Percentiles rank a stretch among this genome's conserved stretches.
phyloP scores from a whole-genome alignment of 1,140 invertebrate genomes.

The Hyphantria cunea region DNA sequence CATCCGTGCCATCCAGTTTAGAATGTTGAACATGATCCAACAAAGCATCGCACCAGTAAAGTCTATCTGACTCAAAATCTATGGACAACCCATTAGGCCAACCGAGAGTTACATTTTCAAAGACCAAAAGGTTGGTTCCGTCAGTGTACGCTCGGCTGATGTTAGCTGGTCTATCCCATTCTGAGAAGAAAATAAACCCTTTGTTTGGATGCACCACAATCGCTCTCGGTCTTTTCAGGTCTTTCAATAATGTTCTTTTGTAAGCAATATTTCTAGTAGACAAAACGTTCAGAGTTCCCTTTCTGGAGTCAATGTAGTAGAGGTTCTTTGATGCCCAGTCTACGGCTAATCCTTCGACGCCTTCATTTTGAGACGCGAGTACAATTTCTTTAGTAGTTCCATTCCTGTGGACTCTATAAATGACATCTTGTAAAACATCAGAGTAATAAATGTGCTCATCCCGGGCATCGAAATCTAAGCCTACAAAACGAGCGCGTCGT shows the following conservation, averaged over 20 bases:
- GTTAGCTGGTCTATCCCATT: slow-evolving; percentile 97
- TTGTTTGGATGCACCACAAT: slow-evolving; percentile 98
- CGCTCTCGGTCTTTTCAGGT: slow-evolving; percentile 95
- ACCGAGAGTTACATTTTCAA: slow-evolving; percentile 95
- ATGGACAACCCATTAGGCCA: slow-evolving; percentile 98
- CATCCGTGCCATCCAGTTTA: slow-evolving; percentile 95
- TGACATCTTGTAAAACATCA: slow-evolving; percentile 98
- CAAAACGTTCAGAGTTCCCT: slow-evolving; percentile 97
- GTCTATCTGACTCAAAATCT: slow-evolving; percentile 91
- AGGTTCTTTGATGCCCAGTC: slow-evolving; percentile 99
- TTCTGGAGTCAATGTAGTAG: slow-evolving; percentile 98
- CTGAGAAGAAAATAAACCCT: slow-evolving; percentile 97
- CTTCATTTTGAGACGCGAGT: slow-evolving; percentile 97
- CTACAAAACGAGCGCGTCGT: slow-evolving; percentile 95
- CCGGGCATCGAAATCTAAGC: slow-evolving; percentile 96
- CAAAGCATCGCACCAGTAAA: slow-evolving; percentile 98
- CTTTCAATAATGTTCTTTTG: slow-evolving; percentile 92
- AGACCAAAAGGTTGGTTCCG: slow-evolving; percentile 92
- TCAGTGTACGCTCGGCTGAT: slow-evolving; percentile 96
- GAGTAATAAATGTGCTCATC: slow-evolving; percentile 98
- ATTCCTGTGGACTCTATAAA: slow-evolving; percentile 94
- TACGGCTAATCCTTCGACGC: slow-evolving; percentile 97
- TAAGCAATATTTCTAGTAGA: slow-evolving; percentile 93
- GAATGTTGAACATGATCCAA: slow-evolving; percentile 98
- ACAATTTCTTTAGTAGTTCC: slow-evolving; percentile 95